Conservation (phyloP, 2,113 vertebrate species). For the Corvus hawaiiensis region DNA sequence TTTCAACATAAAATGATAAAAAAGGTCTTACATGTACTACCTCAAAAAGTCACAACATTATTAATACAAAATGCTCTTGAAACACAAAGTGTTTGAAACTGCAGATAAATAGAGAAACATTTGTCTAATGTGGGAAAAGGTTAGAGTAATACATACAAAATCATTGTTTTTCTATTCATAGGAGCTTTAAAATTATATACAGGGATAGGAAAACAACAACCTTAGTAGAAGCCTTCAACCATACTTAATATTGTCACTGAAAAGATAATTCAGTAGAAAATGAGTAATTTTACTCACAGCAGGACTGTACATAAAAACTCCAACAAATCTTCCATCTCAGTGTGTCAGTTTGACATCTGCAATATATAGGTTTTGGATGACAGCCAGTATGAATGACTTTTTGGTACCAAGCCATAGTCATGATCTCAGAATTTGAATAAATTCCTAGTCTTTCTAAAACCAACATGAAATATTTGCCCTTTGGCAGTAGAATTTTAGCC, state of each 20-base stretch:
- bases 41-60: background rate
- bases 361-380: constrained; percentile 76
- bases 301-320: constrained; percentile 75
- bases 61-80: background rate
- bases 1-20: background rate
- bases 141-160: background rate
- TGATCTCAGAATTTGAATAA: constrained; percentile 63
- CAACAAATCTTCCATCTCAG: constrained; percentile 76
- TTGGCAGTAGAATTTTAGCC: background rate
- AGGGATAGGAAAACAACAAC: background rate
- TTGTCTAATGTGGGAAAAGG: background rate
- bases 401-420: constrained; percentile 61
- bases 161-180: background rate
- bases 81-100: background rate
- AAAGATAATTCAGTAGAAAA: constrained; percentile 67
- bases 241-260: constrained; percentile 2
- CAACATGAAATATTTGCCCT: constrained; percentile 40
- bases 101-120: background rate
- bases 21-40: background rate
- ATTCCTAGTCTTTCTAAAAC: constrained; percentile 55
- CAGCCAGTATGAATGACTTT: constrained; percentile 70
- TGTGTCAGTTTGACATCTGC: constrained; percentile 75
- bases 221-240: constrained; percentile 8
- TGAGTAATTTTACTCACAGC: constrained; percentile 76
- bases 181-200: background rate